Base-by-base conservation (phyloP, 2,113 vertebrate genomes). In the Silurus asotus region DNA sequence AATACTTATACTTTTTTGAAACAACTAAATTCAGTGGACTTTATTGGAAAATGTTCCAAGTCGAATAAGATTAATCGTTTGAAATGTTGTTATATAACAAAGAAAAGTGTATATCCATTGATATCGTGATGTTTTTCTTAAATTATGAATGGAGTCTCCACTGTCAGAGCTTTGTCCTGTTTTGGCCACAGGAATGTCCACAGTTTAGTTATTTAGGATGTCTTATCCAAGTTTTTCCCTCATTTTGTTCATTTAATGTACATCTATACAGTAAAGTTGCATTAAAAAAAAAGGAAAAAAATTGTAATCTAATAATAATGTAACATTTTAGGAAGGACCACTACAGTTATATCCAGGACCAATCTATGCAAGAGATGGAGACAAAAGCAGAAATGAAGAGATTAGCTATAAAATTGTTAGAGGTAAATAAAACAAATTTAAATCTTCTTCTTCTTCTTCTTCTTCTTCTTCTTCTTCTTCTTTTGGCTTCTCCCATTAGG, bases 301-400 rank as follows among this genome's bases (percentile, higher is more conserved):
- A 14, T 13, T 23, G 8, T 59, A 11, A 79, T 9, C 51, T 61
- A 37, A 23, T 65, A 53, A 62, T 77, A 49, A 17, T 55, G 90
- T 72, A 14, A 77, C 9, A n/a, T 87, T 81, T 80, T 3, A 98
- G 97, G 93, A 53, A 0, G 94, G 92, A 0, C 92, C 95, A 0
- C 79, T 98, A 49, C 59, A 55, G 4, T 91, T 98, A 64, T 87
- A 94, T 14, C 97, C 97, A 0, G 96, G 95, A 0, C 96, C 96
- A 0, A 80, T 98, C 86, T 93, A 95, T 15, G 96, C 96, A 58
- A 90, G 90, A 0, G 97, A 98, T 67, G 96, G 96, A 69, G 97
- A 98, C 92, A 93, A 90, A 89, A 93, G 90, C 84, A 87, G 96
- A 84, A 96, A 93, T 0, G 96, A 96, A 65, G 92, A 90, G 83